Evolutionary conservation across 2,113 vertebrate species (phyloP).

Genomic region (Nothocercus nigrocapillus): DNA sequence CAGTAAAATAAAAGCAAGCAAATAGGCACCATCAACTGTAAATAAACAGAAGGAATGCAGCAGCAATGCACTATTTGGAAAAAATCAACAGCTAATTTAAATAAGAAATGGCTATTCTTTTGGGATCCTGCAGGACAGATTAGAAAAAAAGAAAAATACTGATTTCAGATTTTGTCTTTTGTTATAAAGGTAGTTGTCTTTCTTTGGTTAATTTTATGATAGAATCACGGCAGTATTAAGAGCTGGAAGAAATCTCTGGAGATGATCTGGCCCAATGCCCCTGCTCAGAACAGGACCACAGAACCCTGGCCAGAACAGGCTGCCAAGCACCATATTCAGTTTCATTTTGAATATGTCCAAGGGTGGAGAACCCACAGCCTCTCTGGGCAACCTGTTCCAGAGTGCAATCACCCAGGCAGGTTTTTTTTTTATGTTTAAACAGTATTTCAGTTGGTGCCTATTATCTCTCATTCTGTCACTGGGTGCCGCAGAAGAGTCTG

Average conservation of each 20-base stretch:
- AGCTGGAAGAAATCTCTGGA: neutral
- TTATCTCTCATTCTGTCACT: neutral
- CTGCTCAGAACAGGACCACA: neutral
- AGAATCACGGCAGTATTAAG: neutral
- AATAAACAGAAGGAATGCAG: neutral
- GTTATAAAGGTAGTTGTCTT: neutral
- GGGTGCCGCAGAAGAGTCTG: no score
- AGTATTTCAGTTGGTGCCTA: neutral
- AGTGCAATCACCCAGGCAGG: neutral
- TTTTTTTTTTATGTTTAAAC: neutral
- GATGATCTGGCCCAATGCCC: neutral
- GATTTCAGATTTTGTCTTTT: neutral
- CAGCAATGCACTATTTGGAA: neutral
- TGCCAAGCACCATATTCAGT: neutral
- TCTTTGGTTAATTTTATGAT: neutral
- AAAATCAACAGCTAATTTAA: neutral
- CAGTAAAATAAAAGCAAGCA: neutral
- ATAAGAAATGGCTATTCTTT: neutral
- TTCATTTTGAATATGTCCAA: neutral
- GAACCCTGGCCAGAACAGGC: neutral
- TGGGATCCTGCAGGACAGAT: neutral
- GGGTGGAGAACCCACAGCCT: neutral
- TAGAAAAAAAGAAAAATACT: neutral
- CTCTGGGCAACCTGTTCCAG: neutral
- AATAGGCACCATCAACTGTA: neutral